Percentiles rank a stretch among this genome's conserved stretches.
Evolutionary conservation across 2,888 invertebrate species (phyloP).

Genomic region (Carabus problematicus): DNA sequence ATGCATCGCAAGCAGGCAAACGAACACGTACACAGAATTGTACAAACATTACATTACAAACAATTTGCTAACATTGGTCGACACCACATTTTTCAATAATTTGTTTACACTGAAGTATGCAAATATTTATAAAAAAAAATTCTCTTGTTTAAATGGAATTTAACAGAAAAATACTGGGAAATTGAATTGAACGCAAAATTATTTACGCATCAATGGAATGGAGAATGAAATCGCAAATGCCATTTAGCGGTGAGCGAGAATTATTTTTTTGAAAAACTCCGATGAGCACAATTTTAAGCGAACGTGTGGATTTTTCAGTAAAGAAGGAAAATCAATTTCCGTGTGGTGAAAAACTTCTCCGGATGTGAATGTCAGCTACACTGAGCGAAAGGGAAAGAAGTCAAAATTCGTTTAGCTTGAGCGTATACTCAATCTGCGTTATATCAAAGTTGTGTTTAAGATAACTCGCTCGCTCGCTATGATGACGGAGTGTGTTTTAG

Average conservation of each 20-base stretch:
- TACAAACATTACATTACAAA: too few relatives aligned
- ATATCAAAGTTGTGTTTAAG: too few relatives aligned
- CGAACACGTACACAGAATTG: background rate
- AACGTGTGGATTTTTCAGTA: conserved; percentile 23
- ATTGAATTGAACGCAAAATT: conserved; percentile 9
- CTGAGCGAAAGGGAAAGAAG: too few relatives aligned
- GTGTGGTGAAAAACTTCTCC: background rate
- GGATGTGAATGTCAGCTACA: too few relatives aligned
- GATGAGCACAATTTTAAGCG: conserved; percentile 25
- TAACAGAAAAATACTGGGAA: conserved; percentile 1
- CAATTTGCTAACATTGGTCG: background rate
- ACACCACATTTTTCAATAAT: background rate
- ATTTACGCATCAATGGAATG: conserved; percentile 28
- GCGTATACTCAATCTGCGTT: too few relatives aligned
- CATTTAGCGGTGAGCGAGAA: conserved; percentile 23
- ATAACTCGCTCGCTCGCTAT: too few relatives aligned
- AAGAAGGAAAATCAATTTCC: conserved; percentile 32
- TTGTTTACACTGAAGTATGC: background rate
- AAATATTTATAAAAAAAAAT: background rate
- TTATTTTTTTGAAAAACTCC: conserved; percentile 29
- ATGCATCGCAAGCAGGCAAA: background rate
- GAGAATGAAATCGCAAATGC: conserved; percentile 27
- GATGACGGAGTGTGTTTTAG: too few relatives aligned
- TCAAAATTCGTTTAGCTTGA: too few relatives aligned
- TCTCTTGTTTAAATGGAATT: background rate